phyloP scores from a whole-genome alignment of 2,888 invertebrate species.

The Tipula confusa region DNA sequence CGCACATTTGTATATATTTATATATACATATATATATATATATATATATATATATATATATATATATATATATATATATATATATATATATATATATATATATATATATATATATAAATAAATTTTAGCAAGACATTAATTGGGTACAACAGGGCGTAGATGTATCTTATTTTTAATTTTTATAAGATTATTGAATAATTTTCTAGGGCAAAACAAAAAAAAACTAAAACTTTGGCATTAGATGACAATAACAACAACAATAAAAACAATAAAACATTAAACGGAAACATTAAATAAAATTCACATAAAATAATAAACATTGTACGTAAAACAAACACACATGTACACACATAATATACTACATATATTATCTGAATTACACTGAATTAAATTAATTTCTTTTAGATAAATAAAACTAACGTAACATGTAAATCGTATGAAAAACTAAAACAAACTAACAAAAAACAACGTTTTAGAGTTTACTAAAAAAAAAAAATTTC shows the following conservation, averaged over 20 bases:
- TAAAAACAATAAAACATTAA: not conserved
- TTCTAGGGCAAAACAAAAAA: not conserved
- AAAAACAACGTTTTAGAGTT: not conserved
- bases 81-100: no score
- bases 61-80: no score
- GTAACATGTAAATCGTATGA: not conserved
- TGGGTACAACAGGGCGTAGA: not conserved
- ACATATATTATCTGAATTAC: not conserved
- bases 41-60: no score
- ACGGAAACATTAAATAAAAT: not conserved
- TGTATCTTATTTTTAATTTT: not conserved
- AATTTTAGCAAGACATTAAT: not conserved
- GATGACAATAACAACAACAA: no score
- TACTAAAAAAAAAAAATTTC: not conserved
- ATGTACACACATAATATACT: no score
- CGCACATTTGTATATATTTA: no score
- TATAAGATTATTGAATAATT: not conserved
- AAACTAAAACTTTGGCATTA: not conserved
- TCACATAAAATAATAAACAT: not conserved
- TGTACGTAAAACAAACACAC: not conserved
- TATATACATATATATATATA: no score
- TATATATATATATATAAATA: no score
- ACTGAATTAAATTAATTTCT: not conserved
- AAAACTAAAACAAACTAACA: not conserved
- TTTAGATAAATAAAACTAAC: not conserved